Evolutionary conservation across 2,113 vertebrate genomes (phyloP), one percentile per base, ranked within the genome.

Genomic region (Cephalophus harveyi): DNA sequence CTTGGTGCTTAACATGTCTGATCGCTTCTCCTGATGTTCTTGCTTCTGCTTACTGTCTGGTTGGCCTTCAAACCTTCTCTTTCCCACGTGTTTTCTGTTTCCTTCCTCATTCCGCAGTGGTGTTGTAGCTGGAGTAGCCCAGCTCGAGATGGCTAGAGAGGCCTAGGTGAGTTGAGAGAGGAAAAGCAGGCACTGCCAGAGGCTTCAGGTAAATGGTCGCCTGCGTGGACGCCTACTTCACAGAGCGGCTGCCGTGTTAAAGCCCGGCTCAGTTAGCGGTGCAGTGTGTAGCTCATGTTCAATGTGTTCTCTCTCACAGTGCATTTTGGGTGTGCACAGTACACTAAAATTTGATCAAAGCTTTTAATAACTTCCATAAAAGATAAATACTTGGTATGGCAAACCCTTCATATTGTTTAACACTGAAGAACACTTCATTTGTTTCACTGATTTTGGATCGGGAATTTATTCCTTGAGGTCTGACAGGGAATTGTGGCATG

Each of bases 141-240:
- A 99, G 99, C 98, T 99, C 98, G 94, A 98, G 97, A 98, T 99
- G 99, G 83, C 99, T 99, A 99, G 99, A 99, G 95, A 98, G 97
- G 95, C 96, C 98, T 98, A 99, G 99, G 98, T 98, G 98, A 98
- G 98, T 99, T 99, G 98, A 98, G 98, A 98, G 98, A 98, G 98
- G 97, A 98, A 98, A 98, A 99, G 95, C 98, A 99, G 98, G 97
- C 98, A 98, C 99, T 98, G 96, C 98, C 97, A 33, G 98, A 98
- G 97, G 98, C 98, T 97, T 95, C 98, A 99, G 99, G 99, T 99
- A 99, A 99, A 98, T 97, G 97, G 96, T 97, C 94, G 30, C 3
- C 97, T 98, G 98, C 57, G 2, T 97, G 97, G 98, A 98, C 98
- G 98, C 97, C 78, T 97, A 8, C 98, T 97, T 93, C 78, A 12